Evolutionary conservation across 2,888 invertebrate genomes (phyloP).

Genomic region (Sabatieria punctata): DNA sequence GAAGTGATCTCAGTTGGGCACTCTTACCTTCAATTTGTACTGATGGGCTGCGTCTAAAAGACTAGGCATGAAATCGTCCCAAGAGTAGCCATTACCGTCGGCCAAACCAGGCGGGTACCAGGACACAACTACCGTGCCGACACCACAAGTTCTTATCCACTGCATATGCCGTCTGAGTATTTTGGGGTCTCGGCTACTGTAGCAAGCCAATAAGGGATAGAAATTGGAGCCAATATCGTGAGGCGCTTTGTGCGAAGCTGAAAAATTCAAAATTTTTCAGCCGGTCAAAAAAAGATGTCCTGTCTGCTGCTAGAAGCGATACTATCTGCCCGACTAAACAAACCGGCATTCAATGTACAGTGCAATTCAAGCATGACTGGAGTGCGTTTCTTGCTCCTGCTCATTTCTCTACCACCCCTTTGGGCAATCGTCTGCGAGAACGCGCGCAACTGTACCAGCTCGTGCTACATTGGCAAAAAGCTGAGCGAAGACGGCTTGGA

Average conservation of each 20-base stretch:
- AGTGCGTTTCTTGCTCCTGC: too few relatives aligned
- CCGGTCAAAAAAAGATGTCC: too few relatives aligned
- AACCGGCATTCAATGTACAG: too few relatives aligned
- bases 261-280: conserved; percentile 21
- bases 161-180: conserved; percentile 43
- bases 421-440: too few relatives aligned
- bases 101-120: conserved; percentile 40
- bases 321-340: too few relatives aligned
- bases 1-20: neutral
- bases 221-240: conserved; percentile 42
- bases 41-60: conserved; percentile 30
- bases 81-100: conserved; percentile 27
- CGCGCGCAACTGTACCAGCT: too few relatives aligned
- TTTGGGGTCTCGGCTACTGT: conserved; percentile 31
- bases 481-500: too few relatives aligned
- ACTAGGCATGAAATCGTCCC: conserved; percentile 25
- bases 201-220: conserved; percentile 41
- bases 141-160: conserved; percentile 43
- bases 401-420: too few relatives aligned
- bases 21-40: conserved; percentile 29
- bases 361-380: too few relatives aligned
- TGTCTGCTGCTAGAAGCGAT: too few relatives aligned
- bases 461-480: too few relatives aligned
- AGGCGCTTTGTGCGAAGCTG: conserved; percentile 39
- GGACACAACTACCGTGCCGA: conserved; percentile 43